Evolutionary conservation across 2,797 vertebrate genomes (phyloP), one percentile per base, ranked within the genome.

Genomic region (Lates japonicus): DNA sequence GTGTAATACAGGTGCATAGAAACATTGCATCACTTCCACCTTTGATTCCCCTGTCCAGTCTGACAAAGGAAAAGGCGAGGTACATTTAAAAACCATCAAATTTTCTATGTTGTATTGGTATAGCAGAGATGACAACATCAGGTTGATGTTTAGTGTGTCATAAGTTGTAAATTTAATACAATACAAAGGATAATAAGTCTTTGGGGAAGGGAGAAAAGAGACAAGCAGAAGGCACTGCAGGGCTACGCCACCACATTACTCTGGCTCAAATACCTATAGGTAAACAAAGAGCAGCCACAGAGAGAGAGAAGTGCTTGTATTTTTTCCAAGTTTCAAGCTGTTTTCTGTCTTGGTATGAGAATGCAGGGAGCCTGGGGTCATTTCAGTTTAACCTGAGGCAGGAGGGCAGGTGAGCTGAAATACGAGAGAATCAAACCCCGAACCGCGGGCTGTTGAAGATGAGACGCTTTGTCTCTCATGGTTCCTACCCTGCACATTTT

Each of bases 21-120:
- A 85, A 87, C 88, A 80, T 93, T 91, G 90, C 94, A 90, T 93
- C 91, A 92, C 92, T 92, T 93, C 90, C 91, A 94, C 87, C 86
- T 88, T 76, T 90, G 72, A 41, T 75, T 81, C 64, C n/a, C 4
- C n/a, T 61, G 31, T 51, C 65, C 64, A 37, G 39, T 48, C n/a
- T 51, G 37, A 63, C 58, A 25, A 72, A 70, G 44, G 10, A 31
- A 48, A 48, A 25, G 7, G 13, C 20, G 5, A 57, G 20, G 1
- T 19, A 2, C 25, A 2, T 70, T 63, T 42, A 17, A 35, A n/a
- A 71, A 20, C 1, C 48, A 7, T 14, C n/a, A 12, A 0, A 35
- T 35, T 49, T 22, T 16, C 20, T 10, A 31, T 19, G 17, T 9
- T 16, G 12, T 13, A 2, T 3, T 13, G 6, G 25, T 10, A 25